Evolutionary conservation across 1,140 invertebrate species (phyloP).

Genomic region (Phymastichus coffea): DNA sequence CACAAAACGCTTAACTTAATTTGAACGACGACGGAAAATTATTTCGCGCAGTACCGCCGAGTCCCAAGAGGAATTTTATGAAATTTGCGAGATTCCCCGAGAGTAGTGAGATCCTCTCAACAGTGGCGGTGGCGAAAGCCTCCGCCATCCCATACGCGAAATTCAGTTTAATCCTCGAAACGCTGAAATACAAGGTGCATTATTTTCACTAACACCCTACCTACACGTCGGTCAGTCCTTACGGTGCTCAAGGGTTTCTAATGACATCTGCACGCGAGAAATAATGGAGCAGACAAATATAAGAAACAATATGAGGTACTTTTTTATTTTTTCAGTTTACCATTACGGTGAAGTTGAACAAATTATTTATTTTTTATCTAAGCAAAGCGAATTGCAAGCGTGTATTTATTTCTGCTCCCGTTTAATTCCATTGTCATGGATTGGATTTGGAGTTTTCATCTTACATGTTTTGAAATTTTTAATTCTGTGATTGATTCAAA

Average conservation of each 20-base stretch:
- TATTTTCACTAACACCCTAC: slow-evolving; percentile 4
- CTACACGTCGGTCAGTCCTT: background rate
- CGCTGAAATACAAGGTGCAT: slow-evolving; percentile 1
- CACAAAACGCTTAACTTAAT: background rate
- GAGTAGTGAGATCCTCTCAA: too few relatives aligned
- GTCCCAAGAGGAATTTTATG: background rate
- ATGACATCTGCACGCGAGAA: background rate
- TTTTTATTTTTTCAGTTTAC: too few relatives aligned
- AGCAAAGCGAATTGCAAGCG: too few relatives aligned
- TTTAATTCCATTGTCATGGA: too few relatives aligned
- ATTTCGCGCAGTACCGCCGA: background rate
- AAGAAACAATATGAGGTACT: too few relatives aligned
- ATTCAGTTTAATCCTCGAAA: slow-evolving; percentile 13
- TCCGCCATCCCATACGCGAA: slow-evolving; percentile 2
- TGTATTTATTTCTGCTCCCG: too few relatives aligned
- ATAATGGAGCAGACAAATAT: too few relatives aligned
- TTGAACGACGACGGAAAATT: background rate
- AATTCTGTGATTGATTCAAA: too few relatives aligned
- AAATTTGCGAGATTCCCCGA: slow-evolving; percentile 5
- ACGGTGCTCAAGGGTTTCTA: background rate
- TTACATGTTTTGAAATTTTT: too few relatives aligned
- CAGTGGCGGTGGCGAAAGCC: background rate
- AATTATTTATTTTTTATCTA: too few relatives aligned
- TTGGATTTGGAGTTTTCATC: too few relatives aligned
- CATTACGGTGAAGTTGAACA: too few relatives aligned